These are phyloP conservation scores for Brevimyrus niger DNA, from an alignment of 2,113 vertebrate species.

Conservation along the genomic window DNA sequence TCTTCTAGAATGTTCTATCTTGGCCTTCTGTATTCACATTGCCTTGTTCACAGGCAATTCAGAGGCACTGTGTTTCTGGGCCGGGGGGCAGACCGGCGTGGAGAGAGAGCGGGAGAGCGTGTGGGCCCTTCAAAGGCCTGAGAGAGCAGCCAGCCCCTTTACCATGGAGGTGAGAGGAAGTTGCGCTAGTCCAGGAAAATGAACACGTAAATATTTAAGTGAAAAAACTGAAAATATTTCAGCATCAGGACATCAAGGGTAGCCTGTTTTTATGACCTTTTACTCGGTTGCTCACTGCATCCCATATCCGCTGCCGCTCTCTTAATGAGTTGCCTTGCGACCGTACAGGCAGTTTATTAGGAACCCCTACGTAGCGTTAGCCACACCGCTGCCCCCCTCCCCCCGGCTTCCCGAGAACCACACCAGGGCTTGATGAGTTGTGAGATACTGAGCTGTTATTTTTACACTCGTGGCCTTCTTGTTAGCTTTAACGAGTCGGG, in stretches of 20 bases:
- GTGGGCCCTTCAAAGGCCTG: neutral
- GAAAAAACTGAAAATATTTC: neutral
- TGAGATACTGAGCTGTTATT: neutral
- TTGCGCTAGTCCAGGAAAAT: neutral
- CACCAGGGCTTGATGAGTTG: neutral
- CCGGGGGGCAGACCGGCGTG: neutral
- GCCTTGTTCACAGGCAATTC: neutral
- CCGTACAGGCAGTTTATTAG: neutral
- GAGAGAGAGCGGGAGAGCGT: neutral
- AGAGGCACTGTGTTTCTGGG: neutral
- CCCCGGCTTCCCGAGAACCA: neutral
- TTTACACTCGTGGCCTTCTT: neutral
- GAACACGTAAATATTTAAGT: neutral
- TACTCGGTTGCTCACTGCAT: neutral
- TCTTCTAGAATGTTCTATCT: neutral
- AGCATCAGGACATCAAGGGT: neutral
- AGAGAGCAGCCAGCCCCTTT: neutral
- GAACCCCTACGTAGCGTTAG: neutral
- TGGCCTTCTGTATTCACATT: neutral
- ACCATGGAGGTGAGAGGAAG: neutral
- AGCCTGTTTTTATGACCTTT: neutral
- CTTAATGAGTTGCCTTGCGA: neutral
- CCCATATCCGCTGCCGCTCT: neutral
- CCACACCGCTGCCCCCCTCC: neutral
- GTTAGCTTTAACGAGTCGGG: neutral